phyloP scores from a whole-genome alignment of 2,113 vertebrate genomes.

The Pelusios castaneus region DNA sequence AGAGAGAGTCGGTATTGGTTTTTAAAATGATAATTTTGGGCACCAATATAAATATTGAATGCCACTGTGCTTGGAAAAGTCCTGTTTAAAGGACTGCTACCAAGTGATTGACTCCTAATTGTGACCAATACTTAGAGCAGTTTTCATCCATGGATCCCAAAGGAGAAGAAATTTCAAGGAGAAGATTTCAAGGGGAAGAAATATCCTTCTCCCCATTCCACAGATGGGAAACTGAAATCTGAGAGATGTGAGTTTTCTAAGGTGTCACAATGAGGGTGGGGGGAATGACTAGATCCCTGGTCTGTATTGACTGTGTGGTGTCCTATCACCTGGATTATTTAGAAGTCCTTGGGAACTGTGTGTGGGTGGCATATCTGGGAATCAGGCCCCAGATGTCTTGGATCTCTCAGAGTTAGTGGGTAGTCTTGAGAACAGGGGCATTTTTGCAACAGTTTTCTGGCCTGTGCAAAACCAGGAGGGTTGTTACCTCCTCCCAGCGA shows the following conservation, averaged over 20 bases:
- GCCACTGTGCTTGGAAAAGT: fast-evolving
- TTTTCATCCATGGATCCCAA: neutral
- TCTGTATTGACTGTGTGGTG: neutral
- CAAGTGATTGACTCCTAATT: neutral
- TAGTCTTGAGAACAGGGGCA: neutral
- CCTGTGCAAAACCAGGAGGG: neutral
- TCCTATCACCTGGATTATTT: neutral
- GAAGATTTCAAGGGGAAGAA: neutral
- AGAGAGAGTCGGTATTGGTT: neutral
- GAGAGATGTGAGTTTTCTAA: neutral
- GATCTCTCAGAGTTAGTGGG: neutral
- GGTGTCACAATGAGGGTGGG: neutral
- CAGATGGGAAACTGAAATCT: fast-evolving
- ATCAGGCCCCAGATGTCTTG: neutral
- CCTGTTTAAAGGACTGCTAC: neutral
- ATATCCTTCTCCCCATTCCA: neutral
- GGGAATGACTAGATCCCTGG: neutral
- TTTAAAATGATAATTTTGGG: neutral
- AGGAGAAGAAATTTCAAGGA: no score
- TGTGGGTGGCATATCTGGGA: neutral
- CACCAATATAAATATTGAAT: neutral
- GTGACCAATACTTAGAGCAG: neutral
- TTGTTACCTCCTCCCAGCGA: neutral
- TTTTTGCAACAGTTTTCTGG: neutral
- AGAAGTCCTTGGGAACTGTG: neutral